Evolutionary conservation across 2,797 vertebrate genomes (phyloP), one percentile per base, ranked within the genome.

Genomic region (Crocidura indochinensis): DNA sequence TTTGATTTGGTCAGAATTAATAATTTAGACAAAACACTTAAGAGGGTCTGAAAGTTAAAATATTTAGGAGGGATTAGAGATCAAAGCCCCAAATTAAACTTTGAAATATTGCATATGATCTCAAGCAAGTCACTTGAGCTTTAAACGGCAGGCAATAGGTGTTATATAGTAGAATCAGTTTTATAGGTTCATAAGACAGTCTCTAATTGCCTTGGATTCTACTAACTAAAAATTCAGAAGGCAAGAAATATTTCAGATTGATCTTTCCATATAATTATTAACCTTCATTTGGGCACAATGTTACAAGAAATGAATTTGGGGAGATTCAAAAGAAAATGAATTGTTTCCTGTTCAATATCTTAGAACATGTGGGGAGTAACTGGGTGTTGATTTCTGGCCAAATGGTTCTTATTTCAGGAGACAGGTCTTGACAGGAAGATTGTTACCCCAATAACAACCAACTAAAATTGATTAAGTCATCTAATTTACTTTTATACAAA

Each of bases 71-170:
- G 7, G 38, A 84, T 56, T 93, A 87, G 51, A 88, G 53, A 92
- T 84, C 44, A 85, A 90, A 82, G 20, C 17, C 12, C 20, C 76
- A 80, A 88, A 93, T 91, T 82, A 74, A 64, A 87, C 85, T 78
- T 79, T 69, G 22, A 83, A 86, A 87, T 83, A 27, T 24, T 77
- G 75, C 74, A 49, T 74, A 17, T 53, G 38, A 27, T 87, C 29
- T 78, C 12, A 74, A 53, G 53, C 10, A 75, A 87, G 20, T 31
- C n/a, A 56, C 10, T 49, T 53, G 75, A 38, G 12, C 24, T 83
- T 84, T 86, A 62, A 86, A 68, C 20, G 80, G 27, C 27, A 11
- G 24, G 15, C n/a, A 49, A 81, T 65, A 72, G 0, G 4, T 73
- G 5, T 47, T 68, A 44, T 6, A 84, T 60, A 74, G 49, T 24